A percentile compares a stretch with the other conserved stretches of the same genome.
phyloP scores from a whole-genome alignment of 2,888 invertebrate species.

The Tanypteryx hageni region DNA sequence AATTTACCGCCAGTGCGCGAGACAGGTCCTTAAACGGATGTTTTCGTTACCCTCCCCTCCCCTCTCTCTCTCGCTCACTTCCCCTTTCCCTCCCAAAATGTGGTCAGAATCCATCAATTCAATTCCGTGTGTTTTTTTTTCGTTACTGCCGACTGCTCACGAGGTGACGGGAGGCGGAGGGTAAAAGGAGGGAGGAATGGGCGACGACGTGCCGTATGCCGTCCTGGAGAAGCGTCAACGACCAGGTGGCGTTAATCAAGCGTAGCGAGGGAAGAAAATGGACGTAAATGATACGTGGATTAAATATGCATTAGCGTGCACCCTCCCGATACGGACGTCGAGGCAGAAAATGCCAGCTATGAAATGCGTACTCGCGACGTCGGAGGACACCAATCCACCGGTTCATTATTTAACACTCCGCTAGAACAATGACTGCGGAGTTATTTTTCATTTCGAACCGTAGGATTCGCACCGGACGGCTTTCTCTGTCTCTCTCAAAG shows the following conservation, averaged over 20 bases:
- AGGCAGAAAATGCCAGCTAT: neutral
- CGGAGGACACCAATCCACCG: neutral
- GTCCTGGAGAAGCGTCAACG: neutral
- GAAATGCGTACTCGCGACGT: neutral
- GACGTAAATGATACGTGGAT: constrained; percentile 12
- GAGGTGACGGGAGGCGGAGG: no score
- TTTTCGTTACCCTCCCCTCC: no score
- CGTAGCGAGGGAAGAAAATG: neutral
- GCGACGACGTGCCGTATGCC: neutral
- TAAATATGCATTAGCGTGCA: neutral
- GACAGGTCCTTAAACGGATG: no score
- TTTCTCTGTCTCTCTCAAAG: no score
- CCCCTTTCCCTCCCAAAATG: no score
- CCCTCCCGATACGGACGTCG: neutral
- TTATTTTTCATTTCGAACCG: neutral
- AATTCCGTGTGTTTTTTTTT: no score
- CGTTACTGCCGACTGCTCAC: no score
- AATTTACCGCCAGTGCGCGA: no score
- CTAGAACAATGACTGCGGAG: neutral
- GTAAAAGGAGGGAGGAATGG: neutral
- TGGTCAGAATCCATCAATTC: no score
- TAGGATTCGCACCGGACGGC: no score
- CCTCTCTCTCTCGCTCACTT: no score
- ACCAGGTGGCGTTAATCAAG: constrained; percentile 8
- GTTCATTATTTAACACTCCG: neutral